Evolutionary conservation across 2,113 vertebrate species (phyloP).

Genomic region (Brienomyrus brachyistius): DNA sequence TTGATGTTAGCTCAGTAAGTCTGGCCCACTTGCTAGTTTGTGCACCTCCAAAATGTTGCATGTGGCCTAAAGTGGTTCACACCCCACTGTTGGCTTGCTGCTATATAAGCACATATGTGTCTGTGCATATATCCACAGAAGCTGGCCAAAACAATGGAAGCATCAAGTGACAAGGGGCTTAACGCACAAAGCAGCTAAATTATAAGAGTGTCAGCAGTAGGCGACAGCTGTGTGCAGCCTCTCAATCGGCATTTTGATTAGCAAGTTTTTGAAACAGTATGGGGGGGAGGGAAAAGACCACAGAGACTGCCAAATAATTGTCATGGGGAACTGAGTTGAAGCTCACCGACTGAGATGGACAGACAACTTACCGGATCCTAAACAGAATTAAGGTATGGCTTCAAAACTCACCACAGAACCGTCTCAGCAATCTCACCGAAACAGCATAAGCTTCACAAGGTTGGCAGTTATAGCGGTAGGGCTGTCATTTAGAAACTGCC

Average conservation of each 20-base stretch:
- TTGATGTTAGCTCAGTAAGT: background rate
- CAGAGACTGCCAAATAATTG: background rate
- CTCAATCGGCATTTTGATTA: background rate
- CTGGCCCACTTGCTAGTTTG: background rate
- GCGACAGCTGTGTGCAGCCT: background rate
- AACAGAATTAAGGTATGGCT: background rate
- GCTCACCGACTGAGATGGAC: background rate
- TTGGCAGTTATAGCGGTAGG: background rate
- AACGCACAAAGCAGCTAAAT: background rate
- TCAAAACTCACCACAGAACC: background rate
- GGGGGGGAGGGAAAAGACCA: background rate
- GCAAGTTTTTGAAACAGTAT: background rate
- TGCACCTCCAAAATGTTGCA: background rate
- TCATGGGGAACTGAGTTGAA: background rate
- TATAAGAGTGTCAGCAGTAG: background rate
- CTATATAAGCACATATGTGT: background rate
- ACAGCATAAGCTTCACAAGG: background rate
- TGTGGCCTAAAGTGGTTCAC: background rate
- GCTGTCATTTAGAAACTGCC: background rate
- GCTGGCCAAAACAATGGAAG: background rate
- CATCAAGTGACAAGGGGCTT: background rate
- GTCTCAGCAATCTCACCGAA: background rate
- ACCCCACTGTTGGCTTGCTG: background rate
- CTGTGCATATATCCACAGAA: background rate
- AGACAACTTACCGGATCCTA: background rate